A percentile compares a stretch with the other conserved stretches of the same genome.
phyloP scores from a whole-genome alignment of 1,140 invertebrate genomes.

The Trichonephila inaurata region DNA sequence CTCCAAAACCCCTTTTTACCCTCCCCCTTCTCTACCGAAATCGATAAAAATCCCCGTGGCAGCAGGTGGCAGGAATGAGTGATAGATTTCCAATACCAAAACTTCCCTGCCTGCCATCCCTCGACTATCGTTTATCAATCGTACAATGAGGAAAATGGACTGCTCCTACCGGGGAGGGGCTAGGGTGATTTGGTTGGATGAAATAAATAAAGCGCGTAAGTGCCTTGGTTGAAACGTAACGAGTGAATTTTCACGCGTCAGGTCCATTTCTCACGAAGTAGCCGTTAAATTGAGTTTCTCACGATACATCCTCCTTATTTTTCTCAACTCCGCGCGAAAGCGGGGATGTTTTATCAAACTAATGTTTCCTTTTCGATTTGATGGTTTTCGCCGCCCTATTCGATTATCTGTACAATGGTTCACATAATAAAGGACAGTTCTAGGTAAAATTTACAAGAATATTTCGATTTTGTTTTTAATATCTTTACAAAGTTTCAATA shows the following conservation, averaged over 20 bases:
- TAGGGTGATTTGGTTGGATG: neutral
- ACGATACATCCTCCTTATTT: no score
- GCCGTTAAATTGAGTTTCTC: no score
- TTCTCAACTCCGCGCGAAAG: neutral
- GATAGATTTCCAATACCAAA: conserved; percentile 62
- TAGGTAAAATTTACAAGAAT: no score
- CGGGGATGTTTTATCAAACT: no score
- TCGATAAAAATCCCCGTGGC: conserved; percentile 48
- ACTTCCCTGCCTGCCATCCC: neutral
- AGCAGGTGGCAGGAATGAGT: conserved; percentile 56
- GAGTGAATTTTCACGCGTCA: neutral
- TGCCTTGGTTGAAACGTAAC: neutral
- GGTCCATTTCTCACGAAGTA: neutral
- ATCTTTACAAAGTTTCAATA: no score
- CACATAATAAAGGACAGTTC: no score
- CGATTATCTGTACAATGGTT: no score
- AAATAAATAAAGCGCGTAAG: neutral
- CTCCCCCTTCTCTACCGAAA: neutral
- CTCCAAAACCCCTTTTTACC: neutral
- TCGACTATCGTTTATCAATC: conserved; percentile 30
- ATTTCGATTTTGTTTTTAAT: no score
- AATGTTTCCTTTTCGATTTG: no score
- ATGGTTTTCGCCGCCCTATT: no score
- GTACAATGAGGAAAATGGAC: neutral
- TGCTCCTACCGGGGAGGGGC: neutral